A percentile compares a stretch with the other conserved stretches of the same genome.
Conservation (phyloP, 2,113 vertebrate genomes). For the Chloroceryle aenea region DNA sequence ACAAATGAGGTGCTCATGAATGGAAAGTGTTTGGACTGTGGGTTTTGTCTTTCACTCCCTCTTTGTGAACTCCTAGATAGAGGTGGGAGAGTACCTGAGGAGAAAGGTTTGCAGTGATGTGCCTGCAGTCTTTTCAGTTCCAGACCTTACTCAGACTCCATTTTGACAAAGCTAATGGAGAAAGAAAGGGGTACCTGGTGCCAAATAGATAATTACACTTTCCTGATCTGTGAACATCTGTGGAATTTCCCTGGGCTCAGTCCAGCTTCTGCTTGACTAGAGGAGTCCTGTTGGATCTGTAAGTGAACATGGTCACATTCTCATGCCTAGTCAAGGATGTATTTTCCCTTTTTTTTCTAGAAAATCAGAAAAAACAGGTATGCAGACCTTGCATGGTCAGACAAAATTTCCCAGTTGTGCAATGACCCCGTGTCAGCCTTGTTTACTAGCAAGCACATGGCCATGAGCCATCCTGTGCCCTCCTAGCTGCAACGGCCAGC, state of each 20-base stretch:
- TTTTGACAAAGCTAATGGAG: neutral
- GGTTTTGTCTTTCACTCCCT: neutral
- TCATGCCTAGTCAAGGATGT: neutral
- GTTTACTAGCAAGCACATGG: neutral
- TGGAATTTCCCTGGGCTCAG: neutral
- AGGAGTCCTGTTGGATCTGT: neutral
- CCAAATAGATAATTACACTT: neutral
- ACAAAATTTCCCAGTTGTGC: neutral
- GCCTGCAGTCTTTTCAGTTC: slow-evolving; percentile 17
- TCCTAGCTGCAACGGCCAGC: neutral
- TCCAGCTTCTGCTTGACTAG: neutral
- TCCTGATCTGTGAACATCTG: neutral
- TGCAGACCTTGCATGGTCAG: fast-evolving
- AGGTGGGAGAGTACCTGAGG: neutral
- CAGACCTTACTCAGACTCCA: neutral
- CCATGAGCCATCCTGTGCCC: fast-evolving
- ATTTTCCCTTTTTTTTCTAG: neutral
- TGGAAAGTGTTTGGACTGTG: neutral
- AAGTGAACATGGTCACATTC: fast-evolving
- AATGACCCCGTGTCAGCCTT: neutral
- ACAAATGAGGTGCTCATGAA: neutral
- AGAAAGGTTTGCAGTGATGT: neutral
- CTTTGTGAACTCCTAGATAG: neutral
- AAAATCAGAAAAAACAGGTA: neutral
- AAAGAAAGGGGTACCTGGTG: neutral